Percentiles rank a stretch among this genome's conserved stretches.
phyloP scores from a whole-genome alignment of 2,888 invertebrate species.

The Nebria salina region DNA sequence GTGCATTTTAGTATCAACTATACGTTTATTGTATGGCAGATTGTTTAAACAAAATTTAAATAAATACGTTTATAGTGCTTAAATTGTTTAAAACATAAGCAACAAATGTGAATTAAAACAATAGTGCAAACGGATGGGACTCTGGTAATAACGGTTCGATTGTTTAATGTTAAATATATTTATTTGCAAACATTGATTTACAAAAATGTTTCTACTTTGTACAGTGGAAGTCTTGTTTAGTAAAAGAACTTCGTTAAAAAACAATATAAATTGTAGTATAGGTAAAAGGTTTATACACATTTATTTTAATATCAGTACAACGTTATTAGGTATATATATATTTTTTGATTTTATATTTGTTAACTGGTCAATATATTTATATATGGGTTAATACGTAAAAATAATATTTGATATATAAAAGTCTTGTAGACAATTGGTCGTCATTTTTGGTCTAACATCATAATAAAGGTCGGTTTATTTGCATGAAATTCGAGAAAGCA shows the following conservation, averaged over 20 bases:
- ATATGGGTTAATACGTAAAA: not conserved
- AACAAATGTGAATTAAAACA: no score
- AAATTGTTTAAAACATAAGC: no score
- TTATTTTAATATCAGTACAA: not conserved
- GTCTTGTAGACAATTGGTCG: not conserved
- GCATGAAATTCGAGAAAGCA: no score
- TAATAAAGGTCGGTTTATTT: no score
- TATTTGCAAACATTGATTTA: not conserved
- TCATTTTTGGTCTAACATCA: not conserved
- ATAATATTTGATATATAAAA: not conserved
- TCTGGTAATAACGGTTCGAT: not conserved
- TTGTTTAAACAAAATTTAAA: no score
- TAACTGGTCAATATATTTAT: not conserved
- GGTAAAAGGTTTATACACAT: not conserved
- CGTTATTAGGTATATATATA: not conserved
- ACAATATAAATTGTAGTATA: not conserved
- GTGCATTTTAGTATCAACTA: no score
- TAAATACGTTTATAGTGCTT: no score
- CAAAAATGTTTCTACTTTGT: slow-evolving; percentile 1
- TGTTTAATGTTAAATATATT: not conserved
- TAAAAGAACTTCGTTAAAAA: not conserved
- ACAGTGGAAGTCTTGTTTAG: not conserved
- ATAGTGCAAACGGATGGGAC: no score
- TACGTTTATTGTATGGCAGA: no score
- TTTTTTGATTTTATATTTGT: not conserved